These are phyloP conservation scores for Orientallactaga sibirica DNA, from an alignment of 2,797 vertebrate genomes.

Conservation along the genomic window DNA sequence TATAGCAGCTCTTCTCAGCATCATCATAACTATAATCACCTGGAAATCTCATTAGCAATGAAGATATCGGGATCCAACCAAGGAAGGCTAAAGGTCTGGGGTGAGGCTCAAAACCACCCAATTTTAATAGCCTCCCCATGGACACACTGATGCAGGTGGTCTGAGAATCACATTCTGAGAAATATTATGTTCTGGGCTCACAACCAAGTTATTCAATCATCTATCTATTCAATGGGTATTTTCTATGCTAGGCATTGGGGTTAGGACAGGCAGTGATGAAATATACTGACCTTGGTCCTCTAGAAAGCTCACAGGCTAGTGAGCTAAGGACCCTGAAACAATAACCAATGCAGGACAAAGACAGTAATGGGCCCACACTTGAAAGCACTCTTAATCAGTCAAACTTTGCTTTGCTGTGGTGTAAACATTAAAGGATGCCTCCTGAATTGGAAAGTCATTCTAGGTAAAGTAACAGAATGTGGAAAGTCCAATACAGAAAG, in stretches of 20 bases:
- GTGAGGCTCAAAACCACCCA: conserved; percentile 41
- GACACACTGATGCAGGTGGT: conserved; percentile 59
- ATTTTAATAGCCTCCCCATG: conserved; percentile 30
- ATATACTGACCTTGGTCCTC: neutral
- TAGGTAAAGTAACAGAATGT: neutral
- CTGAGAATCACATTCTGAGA: conserved; percentile 28
- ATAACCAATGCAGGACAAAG: too few relatives aligned
- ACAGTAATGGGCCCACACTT: neutral
- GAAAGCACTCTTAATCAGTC: neutral
- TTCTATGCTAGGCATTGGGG: conserved; percentile 15
- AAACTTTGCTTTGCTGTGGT: neutral
- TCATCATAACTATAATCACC: neutral
- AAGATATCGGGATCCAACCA: neutral
- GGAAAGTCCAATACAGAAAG: neutral
- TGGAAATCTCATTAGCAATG: neutral
- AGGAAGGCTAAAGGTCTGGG: conserved; percentile 27
- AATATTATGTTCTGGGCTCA: neutral
- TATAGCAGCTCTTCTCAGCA: neutral
- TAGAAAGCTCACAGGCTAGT: neutral
- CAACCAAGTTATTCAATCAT: conserved; percentile 54
- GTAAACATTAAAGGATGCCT: neutral
- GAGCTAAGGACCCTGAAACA: neutral
- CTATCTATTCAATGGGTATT: conserved; percentile 27
- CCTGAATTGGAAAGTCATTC: neutral
- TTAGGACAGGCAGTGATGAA: neutral